phyloP scores from a whole-genome alignment of 2,797 vertebrate species.

The Urosaurus nigricauda region DNA sequence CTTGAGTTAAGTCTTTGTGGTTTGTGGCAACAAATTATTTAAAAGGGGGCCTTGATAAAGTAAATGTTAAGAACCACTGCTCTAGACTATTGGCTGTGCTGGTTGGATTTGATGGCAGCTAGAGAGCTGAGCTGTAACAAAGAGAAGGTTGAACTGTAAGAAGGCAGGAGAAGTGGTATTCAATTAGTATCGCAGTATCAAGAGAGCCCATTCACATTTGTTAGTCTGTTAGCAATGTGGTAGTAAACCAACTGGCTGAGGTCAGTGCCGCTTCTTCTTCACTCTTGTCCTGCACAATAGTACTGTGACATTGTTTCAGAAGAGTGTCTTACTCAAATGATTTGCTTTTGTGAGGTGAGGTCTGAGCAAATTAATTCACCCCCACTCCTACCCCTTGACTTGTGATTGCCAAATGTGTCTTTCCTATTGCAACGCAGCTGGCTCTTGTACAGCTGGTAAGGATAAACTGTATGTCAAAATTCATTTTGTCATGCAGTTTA shows the following conservation, averaged over 20 bases:
- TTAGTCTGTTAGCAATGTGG: not conserved
- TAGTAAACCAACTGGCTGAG: too few relatives aligned
- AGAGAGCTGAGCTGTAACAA: not conserved
- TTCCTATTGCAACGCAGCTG: not conserved
- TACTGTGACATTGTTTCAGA: not conserved
- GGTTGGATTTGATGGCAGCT: too few relatives aligned
- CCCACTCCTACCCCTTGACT: not conserved
- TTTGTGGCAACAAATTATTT: too few relatives aligned
- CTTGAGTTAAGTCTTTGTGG: too few relatives aligned
- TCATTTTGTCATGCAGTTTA: slow-evolving; percentile 6
- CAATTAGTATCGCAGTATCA: not conserved
- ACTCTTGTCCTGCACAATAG: not conserved
- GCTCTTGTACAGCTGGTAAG: not conserved
- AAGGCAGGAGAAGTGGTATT: not conserved
- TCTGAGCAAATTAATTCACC: not conserved
- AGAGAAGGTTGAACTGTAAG: not conserved
- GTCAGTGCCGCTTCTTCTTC: not conserved
- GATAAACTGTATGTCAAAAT: not conserved
- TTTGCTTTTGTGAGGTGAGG: not conserved
- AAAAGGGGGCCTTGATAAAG: too few relatives aligned
- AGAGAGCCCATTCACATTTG: not conserved
- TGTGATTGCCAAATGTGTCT: not conserved
- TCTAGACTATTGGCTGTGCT: too few relatives aligned
- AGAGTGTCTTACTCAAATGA: not conserved
- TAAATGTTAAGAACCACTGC: too few relatives aligned